Conservation (phyloP, 1,140 invertebrate genomes). For the Ptiloglossa arizonensis region DNA sequence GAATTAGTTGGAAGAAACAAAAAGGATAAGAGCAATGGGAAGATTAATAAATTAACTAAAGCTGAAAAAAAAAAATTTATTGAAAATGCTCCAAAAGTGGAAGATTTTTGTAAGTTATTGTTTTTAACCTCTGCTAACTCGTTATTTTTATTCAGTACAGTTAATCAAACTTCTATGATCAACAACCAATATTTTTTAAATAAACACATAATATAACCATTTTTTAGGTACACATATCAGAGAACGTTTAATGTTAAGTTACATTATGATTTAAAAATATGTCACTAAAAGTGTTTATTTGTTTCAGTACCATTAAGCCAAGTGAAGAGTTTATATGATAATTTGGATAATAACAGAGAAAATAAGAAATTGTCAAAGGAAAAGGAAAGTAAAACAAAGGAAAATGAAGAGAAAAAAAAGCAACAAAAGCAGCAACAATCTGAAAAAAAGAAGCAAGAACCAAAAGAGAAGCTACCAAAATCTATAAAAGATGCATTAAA, state of each 20-base stretch:
- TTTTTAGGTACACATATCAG: background rate
- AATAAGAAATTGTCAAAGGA: conserved; percentile 77
- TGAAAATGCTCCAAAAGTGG: conserved; percentile 84
- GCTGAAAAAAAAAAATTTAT: conserved; percentile 84
- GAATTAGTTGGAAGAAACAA: conserved; percentile 89
- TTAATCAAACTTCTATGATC: background rate
- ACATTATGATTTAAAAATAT: conserved; percentile 10
- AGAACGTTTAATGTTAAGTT: background rate
- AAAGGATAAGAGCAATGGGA: conserved; percentile 84
- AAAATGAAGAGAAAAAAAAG: conserved; percentile 79
- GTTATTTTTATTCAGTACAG: background rate
- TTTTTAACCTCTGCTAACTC: conserved; percentile 23
- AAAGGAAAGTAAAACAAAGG: conserved; percentile 79
- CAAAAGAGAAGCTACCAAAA: conserved; percentile 84
- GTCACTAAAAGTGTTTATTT: background rate
- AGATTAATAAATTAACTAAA: conserved; percentile 82
- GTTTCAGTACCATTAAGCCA: conserved; percentile 79
- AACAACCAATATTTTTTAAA: background rate
- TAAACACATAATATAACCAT: background rate
- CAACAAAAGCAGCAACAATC: conserved; percentile 68
- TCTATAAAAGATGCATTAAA: conserved; percentile 86
- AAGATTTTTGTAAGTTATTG: conserved; percentile 84
- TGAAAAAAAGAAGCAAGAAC: conserved; percentile 75
- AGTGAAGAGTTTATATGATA: conserved; percentile 80
- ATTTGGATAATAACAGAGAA: conserved; percentile 79